Base-by-base conservation (phyloP, 2,113 vertebrate species). In the Ciconia stormi region DNA sequence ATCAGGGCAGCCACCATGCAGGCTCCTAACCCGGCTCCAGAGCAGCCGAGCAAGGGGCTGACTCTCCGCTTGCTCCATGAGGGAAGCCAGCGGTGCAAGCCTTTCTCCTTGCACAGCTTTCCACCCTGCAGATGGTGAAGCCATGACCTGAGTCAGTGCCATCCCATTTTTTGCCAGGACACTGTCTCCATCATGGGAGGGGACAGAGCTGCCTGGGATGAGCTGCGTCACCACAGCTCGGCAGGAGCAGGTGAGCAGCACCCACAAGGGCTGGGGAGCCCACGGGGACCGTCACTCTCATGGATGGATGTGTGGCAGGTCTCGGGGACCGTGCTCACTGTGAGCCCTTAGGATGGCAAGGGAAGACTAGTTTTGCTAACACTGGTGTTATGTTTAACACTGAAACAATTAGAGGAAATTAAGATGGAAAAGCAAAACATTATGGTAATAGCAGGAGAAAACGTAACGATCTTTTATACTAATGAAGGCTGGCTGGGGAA, bases 71-170 rank as follows among this genome's bases (percentile, higher is more conserved):
- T 76, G n/a, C n/a, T 16, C 55, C 16, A 0, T 36, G 44, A 7
- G 21, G 40, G 59, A 65, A 69, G 49, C 29, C 55, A 49, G 13
- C 0, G 0, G 34, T 61, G 26, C n/a, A 73, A 44, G 16, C 10
- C 32, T 53, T 56, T 62, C 25, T 25, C 38, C 70, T 82, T 40
- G 25, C 30, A 21, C 16, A 38, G 29, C 21, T 62, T 82, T 90
- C 34, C 69, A 74, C 32, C 32, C 4, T 34, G 17, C 3, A 4
- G 32, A 34, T 29, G 25, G 11, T n/a, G 42, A 83, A 87, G 71
- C 11, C 26, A 19, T 13, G 22, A 25, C 21, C 27, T 21, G 34
- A 65, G 36, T 22, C 27, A 66, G 6, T 17, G 42, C 13, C 50
- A 62, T 36, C 42, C 26, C 11, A 9, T 62, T 62, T 69, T 85